Evolutionary conservation across 2,113 vertebrate genomes (phyloP).

Genomic region (Polypterus senegalus): DNA sequence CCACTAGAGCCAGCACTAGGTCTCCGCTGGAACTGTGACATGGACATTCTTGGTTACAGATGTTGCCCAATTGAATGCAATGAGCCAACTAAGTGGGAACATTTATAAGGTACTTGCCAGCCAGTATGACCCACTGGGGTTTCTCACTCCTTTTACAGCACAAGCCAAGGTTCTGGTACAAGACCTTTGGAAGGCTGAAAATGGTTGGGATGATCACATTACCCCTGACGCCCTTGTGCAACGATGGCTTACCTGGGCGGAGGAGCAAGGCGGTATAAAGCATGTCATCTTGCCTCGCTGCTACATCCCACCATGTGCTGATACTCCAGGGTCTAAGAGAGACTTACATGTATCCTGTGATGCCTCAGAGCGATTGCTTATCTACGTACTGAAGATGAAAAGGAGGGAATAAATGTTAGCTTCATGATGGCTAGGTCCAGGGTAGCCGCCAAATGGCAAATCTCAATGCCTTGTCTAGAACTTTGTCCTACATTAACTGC

Average conservation of each 20-base stretch:
- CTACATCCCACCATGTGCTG: not conserved
- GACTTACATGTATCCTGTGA: slow-evolving; percentile 7
- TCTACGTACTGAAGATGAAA: not conserved
- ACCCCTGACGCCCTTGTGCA: not conserved
- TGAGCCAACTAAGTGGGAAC: not conserved
- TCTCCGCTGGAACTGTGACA: slow-evolving; percentile 1
- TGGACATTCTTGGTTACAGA: slow-evolving; percentile 8
- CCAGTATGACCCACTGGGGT: slow-evolving; percentile 18
- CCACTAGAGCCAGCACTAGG: slow-evolving; percentile 10
- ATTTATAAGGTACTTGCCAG: slow-evolving; percentile 15
- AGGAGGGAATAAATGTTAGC: not conserved
- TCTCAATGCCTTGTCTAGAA: slow-evolving; percentile 4
- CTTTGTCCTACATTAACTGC: slow-evolving; percentile 8
- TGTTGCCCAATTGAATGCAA: not conserved
- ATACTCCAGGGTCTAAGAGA: not conserved
- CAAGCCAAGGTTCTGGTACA: slow-evolving; percentile 8
- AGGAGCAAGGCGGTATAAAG: not conserved
- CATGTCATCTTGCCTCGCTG: not conserved
- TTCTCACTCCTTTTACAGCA: slow-evolving; percentile 8
- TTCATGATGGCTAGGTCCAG: slow-evolving; percentile 11
- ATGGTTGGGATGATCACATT: slow-evolving; percentile 1
- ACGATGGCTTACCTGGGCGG: slow-evolving; percentile 4
- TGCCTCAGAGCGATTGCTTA: slow-evolving; percentile 5
- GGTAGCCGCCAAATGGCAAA: slow-evolving; percentile 1
- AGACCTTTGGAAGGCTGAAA: slow-evolving; percentile 6